Evolutionary conservation across 2,113 vertebrate genomes (phyloP), one percentile per base, ranked within the genome.

Genomic region (Pseudonaja textilis): DNA sequence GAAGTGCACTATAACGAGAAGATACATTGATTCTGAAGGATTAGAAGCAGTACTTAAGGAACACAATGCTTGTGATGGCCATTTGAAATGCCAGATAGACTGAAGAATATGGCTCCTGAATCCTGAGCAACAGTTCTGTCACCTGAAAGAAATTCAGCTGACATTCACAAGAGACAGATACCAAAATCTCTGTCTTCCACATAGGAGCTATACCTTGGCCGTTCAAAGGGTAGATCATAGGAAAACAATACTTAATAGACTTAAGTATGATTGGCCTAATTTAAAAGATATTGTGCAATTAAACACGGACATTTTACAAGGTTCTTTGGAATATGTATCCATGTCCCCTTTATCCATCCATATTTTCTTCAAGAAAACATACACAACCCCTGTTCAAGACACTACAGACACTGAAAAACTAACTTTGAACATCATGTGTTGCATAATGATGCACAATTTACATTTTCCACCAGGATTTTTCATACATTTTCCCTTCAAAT

Each of bases 1-100:
- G 98, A 94, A 3, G 89, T 96, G 39, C 98, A 98, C 99, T 99
- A 97, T 81, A 91, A 95, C 5, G 64, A 92, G 3, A 94, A n/a
- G 0, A 8, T 0, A 0, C 0, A 0, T 0, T 10, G 7, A 0
- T 85, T 39, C 11, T 1, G 14, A 56, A 95, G 47, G 9, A 64
- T 29, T 0, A 6, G 52, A 18, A 22, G 74, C 74, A 42, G 7
- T 3, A 81, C 34, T 7, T 42, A 39, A 81, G 74, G 16, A 20
- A 12, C 55, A 20, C 55, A 20, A 10, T 20, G 8, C 6, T 39
- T 26, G 10, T 88, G 29, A 55, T 22, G 16, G 22, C 47, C 47
- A 55, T 8, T 88, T 55, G 45, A 54, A n/a, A 14, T 34, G 50
- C 16, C 87, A 88, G 55, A 23, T 25, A 56, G 11, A 23, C 8